Evolutionary conservation across 1,140 invertebrate species (phyloP), one percentile per base, ranked within the genome.

Genomic region (Brachionus asplanchnoidis): DNA sequence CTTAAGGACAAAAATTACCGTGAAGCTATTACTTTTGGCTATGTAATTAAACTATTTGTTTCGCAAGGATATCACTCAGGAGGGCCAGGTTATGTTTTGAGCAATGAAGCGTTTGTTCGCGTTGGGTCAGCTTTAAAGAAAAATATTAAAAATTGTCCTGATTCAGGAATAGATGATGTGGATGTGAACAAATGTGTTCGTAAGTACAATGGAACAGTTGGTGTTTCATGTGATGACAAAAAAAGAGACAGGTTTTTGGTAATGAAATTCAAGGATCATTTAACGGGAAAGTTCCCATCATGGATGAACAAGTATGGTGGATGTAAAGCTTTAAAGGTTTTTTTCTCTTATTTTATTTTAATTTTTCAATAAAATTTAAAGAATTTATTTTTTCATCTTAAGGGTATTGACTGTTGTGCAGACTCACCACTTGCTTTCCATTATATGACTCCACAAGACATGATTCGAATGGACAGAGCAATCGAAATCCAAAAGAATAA

Each of bases 371-470:
- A 40, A n/a, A 73, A 73, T 32, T 68, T 14, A 8, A 36, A 32
- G 32, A 36, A 7, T 36, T 28, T 3, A 75, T 9, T 46, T 60
- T 44, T 84, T 85, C 66, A 42, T 86, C 89, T 91, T 26, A 89
- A 97, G 93, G 96, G 96, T 0, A 92, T 96, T 79, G 93, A 95
- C 85, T 98, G 96, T 88, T 98, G 96, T 89, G 97, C 95, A 14
- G 96, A 98, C 88, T 95, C 94, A 88, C 95, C 97, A 0, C 93
- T 99, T 50, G 96, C 95, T 0, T 99, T 99, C 90, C 97, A 99
- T 88, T 99, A 99, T 89, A 94, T 98, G 42, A 32, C 3, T 8
- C 11, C 73, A 53, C 5, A 50, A 46, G 42, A 77, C 23, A 20
- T 53, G 12, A 26, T 53, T 53, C 44, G 44, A 53, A 40, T 78